A percentile compares a stretch with the other conserved stretches of the same genome.
Evolutionary conservation across 2,113 vertebrate species (phyloP).

Genomic region (Eleginops maclovinus): DNA sequence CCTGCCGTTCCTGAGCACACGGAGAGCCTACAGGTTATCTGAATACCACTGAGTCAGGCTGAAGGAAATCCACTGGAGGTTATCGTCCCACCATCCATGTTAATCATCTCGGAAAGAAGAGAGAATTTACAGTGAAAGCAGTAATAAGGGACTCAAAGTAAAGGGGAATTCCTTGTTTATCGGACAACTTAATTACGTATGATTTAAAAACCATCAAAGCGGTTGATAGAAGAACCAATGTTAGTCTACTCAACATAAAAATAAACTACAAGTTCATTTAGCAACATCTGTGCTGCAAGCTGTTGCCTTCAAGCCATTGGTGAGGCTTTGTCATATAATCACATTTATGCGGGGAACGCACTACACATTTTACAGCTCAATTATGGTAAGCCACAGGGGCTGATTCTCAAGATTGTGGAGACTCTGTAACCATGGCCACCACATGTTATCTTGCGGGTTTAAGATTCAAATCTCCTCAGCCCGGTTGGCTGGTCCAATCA

Average conservation of each 20-base stretch:
- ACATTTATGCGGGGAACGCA: background rate
- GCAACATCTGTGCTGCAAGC: slow-evolving; percentile 50
- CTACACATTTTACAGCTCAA: slow-evolving; percentile 11
- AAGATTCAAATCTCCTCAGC: slow-evolving; percentile 5
- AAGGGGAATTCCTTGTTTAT: background rate
- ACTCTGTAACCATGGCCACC: background rate
- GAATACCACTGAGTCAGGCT: slow-evolving; percentile 10
- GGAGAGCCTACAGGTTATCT: slow-evolving; percentile 30
- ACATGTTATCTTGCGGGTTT: background rate
- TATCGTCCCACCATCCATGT: background rate
- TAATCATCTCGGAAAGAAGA: background rate
- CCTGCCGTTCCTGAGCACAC: slow-evolving; percentile 16
- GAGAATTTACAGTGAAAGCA: background rate
- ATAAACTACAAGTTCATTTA: slow-evolving; percentile 24
- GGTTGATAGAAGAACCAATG: background rate
- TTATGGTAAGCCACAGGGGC: background rate
- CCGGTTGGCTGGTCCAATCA: background rate
- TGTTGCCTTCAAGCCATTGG: slow-evolving; percentile 39
- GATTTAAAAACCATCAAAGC: slow-evolving; percentile 6
- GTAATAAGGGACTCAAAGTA: too few species aligned
- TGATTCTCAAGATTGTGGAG: slow-evolving; percentile 9
- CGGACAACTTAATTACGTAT: background rate
- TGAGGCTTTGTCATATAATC: slow-evolving; percentile 14
- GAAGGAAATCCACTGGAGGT: slow-evolving; percentile 20
- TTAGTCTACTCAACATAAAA: slow-evolving; percentile 1